Evolutionary conservation across 2,113 vertebrate genomes (phyloP), one percentile per base, ranked within the genome.

Genomic region (Bujurquina vittata): DNA sequence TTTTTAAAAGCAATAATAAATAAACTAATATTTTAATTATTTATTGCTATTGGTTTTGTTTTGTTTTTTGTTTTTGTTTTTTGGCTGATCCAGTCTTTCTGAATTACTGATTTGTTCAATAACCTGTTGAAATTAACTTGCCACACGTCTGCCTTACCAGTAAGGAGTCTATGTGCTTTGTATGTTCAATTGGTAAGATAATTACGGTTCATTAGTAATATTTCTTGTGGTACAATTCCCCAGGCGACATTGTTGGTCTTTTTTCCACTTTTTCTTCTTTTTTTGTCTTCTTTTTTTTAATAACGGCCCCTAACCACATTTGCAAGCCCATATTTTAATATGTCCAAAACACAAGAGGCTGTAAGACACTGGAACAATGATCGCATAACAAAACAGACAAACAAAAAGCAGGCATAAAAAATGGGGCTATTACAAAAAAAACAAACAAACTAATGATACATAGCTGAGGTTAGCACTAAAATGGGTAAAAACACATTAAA

Each of bases 381-480:
- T 54, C 8, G 0, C 26, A 33, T 72, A 10, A 46, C 12, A 46
- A 72, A 72, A 31, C 3, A 54, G 18, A 18, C 29, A 72, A 52
- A 52, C 15, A 52, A 54, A 72, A 72, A 72, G 43, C 65, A 72
- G 20, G 67, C 58, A 62, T 35, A 62, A 56, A 55, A 26, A 52
- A 55, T 43, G 52, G 65, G 43, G 43, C 43, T 69, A 52, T 69
- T 69, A 69, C 65, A 69, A 46, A 31, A 35, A 15, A 12, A 5
- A n/a, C n/a, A 7, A 58, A 1, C 33, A 7, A n/a, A 26, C 26
- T 9, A 43, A 59, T 72, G 46, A 62, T 17, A 63, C n/a, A 58
- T 62, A 60, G 88, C 87, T 89, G 84, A 90, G 87, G 56, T 78
- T 62, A 62, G 79, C 84, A 86, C 29, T 55, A 77, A 85, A 87